These are phyloP conservation scores for Papilio machaon DNA, from an alignment of 1,140 invertebrate genomes.

Conservation along the genomic window DNA sequence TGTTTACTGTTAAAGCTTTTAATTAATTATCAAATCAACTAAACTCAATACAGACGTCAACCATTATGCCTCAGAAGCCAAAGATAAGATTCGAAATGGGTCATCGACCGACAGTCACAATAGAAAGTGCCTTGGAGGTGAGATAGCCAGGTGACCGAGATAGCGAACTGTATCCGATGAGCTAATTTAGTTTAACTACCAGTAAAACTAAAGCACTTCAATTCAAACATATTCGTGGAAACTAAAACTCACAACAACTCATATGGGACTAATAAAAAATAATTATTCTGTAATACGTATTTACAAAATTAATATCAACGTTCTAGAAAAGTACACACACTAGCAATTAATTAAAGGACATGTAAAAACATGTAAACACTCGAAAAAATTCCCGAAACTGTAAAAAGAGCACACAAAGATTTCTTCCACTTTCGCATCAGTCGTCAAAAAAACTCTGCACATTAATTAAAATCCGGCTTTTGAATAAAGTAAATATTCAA, in stretches of 20 bases:
- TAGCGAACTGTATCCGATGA: slow-evolving; percentile 27
- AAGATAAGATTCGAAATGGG: slow-evolving; percentile 38
- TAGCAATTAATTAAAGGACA: slow-evolving; percentile 32
- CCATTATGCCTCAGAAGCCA: slow-evolving; percentile 31
- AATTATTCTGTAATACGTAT: neutral
- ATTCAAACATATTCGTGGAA: slow-evolving; percentile 9
- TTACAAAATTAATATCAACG: slow-evolving; percentile 26
- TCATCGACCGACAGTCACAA: slow-evolving; percentile 35
- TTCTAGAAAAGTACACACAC: slow-evolving; percentile 21
- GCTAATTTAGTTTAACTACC: slow-evolving; percentile 34
- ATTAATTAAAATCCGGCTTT: slow-evolving; percentile 61
- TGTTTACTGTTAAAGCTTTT: neutral
- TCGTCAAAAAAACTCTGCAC: slow-evolving; percentile 52
- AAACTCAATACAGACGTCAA: slow-evolving; percentile 19
- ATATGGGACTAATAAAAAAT: neutral
- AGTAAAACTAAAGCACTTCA: slow-evolving; percentile 27
- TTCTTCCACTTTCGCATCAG: slow-evolving; percentile 40
- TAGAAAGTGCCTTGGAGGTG: slow-evolving; percentile 22
- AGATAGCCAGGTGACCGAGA: slow-evolving; percentile 38
- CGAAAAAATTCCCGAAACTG: slow-evolving; percentile 30
- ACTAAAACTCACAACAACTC: slow-evolving; percentile 19
- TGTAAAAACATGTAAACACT: slow-evolving; percentile 38
- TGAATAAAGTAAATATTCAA: slow-evolving; percentile 47
- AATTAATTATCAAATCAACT: slow-evolving; percentile 1
- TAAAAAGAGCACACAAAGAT: slow-evolving; percentile 42